Conservation (phyloP, 2,888 invertebrate species). For the Synanthedon andrenaeformis region DNA sequence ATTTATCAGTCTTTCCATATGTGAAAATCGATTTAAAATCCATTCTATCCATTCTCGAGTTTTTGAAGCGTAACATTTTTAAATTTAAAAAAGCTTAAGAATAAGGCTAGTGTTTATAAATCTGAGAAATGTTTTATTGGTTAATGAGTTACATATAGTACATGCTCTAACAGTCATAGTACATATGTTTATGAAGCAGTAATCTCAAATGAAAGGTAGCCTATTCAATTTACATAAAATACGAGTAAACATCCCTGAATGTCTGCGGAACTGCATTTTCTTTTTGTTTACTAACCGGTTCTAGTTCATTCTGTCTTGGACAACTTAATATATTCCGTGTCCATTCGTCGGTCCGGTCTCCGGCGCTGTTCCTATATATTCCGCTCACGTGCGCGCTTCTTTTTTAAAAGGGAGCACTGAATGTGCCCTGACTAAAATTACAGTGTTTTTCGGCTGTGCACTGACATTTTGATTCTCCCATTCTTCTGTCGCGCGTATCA, state of each 20-base stretch:
- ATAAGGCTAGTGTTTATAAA: too few species aligned
- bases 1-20: too few species aligned
- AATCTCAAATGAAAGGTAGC: too few species aligned
- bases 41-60: too few species aligned
- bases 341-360: constrained; percentile 35
- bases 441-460: constrained; percentile 48
- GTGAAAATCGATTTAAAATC: too few species aligned
- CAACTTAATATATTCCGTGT: constrained; percentile 39
- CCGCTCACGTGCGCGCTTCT: constrained; percentile 42
- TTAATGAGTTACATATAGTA: too few species aligned
- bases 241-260: neutral
- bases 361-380: constrained; percentile 21
- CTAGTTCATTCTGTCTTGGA: constrained; percentile 1
- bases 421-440: constrained; percentile 62
- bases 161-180: too few species aligned
- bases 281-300: neutral
- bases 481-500: constrained; percentile 15
- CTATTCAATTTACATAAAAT: too few species aligned
- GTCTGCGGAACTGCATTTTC: neutral
- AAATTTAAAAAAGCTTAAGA: too few species aligned
- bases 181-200: too few species aligned
- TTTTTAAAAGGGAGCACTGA: constrained; percentile 48
- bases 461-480: constrained; percentile 54
- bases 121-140: too few species aligned
- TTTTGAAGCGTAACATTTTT: too few species aligned